Base-by-base conservation (phyloP, 1,140 invertebrate genomes). In the Ridgeia piscesae region DNA sequence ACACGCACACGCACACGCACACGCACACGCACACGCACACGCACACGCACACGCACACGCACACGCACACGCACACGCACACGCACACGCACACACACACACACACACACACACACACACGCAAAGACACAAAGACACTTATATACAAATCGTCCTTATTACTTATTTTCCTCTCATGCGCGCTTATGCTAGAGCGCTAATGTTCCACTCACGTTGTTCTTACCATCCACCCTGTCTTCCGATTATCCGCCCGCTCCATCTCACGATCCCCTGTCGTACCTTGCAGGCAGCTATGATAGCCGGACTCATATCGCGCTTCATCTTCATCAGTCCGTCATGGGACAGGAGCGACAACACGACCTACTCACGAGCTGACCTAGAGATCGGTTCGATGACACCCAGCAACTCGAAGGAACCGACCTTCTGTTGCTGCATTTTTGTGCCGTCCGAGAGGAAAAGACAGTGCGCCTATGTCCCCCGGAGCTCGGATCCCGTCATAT, bases 291-390 rank as follows among this genome's bases (percentile, higher is more conserved):
- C 95, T 31, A 93, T 92, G 21, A 91, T 94, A 88, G 92, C 94
- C 31, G 95, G 94, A 21, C 89, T 95, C 6, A 93, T 95, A 27
- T 92, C 93, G 34, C 93, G 93, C 35, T 93, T 93, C 88, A 94
- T 95, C 35, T 95, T 94, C 94, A 93, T 95, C 34, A 95, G 94
- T 94, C 95, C 95, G 21, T 92, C 58, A 33, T 95, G 95, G 95
- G 94, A 95, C 89, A 89, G 91, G 21, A 35, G 91, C 6, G 93
- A 94, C 34, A 93, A 94, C 58, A 42, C 33, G 31, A 42, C 35
- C 0, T 93, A 94, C 91, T 91, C 93, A 21, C 0, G 35, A 9
- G 34, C 92, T 42, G 91, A 93, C 34, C 27, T 91, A 11, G 48
- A 93, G 8, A 27, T 94, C 58, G 94, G 94, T 33, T 58, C 93